Conservation (phyloP, 1,140 invertebrate genomes). For the Camponotus pennsylvanicus region DNA sequence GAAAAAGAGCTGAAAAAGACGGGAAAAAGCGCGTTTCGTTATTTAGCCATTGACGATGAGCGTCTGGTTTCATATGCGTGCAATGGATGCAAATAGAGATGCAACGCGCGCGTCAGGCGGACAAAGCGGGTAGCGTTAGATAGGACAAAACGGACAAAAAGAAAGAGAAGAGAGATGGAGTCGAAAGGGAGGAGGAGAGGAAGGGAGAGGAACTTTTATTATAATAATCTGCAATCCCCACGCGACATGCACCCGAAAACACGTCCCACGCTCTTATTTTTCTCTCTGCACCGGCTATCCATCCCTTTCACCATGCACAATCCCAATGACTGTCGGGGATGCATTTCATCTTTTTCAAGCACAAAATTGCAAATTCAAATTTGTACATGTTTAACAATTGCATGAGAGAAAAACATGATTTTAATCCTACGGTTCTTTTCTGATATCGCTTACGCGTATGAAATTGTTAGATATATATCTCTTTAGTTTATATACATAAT, state of each 20-base stretch:
- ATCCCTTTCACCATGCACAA: constrained; percentile 39
- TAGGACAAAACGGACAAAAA: constrained; percentile 55
- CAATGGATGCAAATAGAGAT: constrained; percentile 73
- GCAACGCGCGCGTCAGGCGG: constrained; percentile 50
- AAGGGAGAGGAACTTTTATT: constrained; percentile 74
- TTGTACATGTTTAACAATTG: too few species aligned
- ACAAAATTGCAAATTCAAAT: too few species aligned
- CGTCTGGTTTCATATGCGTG: constrained; percentile 59
- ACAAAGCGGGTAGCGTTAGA: constrained; percentile 66
- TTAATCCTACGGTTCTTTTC: too few species aligned
- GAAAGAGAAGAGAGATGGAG: background rate
- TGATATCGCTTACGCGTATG: too few species aligned
- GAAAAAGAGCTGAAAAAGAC: background rate
- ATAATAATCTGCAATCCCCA: constrained; percentile 73
- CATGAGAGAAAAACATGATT: too few species aligned
- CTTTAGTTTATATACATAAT: too few species aligned
- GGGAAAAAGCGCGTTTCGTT: constrained; percentile 39
- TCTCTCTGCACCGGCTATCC: constrained; percentile 39
- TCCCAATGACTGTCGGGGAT: constrained; percentile 46
- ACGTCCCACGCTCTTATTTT: constrained; percentile 42
- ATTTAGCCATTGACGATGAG: constrained; percentile 62
- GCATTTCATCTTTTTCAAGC: constrained; percentile 67
- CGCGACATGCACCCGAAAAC: constrained; percentile 59
- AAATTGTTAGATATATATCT: too few species aligned
- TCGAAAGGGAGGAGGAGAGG: constrained; percentile 55